Conservation (phyloP, 2,797 vertebrate genomes). For the Rousettus madagascariensis region DNA sequence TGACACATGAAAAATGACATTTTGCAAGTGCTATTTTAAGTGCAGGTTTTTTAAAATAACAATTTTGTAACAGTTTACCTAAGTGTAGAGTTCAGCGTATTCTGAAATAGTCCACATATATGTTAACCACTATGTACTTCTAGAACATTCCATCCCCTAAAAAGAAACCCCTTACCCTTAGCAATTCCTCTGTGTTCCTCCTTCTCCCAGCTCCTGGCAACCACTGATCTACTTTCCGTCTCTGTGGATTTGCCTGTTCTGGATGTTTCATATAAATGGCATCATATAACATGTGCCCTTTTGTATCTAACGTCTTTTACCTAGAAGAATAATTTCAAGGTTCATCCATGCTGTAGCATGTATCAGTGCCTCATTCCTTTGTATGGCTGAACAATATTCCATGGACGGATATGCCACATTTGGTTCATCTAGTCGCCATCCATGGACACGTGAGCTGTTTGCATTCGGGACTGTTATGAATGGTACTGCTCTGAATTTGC, state of each 20-base stretch:
- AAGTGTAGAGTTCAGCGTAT: not conserved
- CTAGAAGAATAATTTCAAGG: fast-evolving
- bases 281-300: fast-evolving
- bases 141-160: not conserved
- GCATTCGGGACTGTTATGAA: fast-evolving
- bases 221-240: fast-evolving
- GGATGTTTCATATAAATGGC: fast-evolving
- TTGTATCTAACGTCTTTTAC: not conserved
- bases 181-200: fast-evolving
- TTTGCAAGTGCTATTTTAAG: not conserved
- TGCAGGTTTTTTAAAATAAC: not conserved
- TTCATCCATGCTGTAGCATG: fast-evolving
- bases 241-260: not conserved
- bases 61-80: not conserved
- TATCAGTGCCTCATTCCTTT: fast-evolving
- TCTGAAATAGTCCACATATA: not conserved
- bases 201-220: not conserved
- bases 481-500: fast-evolving
- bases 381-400: fast-evolving
- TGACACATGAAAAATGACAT: not conserved
- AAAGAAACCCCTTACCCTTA: not conserved
- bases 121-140: not conserved
- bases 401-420: fast-evolving
- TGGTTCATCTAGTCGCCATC: fast-evolving
- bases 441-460: too few relatives aligned